A percentile compares a stretch with the other conserved stretches of the same genome.
These are phyloP conservation scores for Drosophila picticornis DNA, from an alignment of 2,888 invertebrate genomes.

Conservation along the genomic window DNA sequence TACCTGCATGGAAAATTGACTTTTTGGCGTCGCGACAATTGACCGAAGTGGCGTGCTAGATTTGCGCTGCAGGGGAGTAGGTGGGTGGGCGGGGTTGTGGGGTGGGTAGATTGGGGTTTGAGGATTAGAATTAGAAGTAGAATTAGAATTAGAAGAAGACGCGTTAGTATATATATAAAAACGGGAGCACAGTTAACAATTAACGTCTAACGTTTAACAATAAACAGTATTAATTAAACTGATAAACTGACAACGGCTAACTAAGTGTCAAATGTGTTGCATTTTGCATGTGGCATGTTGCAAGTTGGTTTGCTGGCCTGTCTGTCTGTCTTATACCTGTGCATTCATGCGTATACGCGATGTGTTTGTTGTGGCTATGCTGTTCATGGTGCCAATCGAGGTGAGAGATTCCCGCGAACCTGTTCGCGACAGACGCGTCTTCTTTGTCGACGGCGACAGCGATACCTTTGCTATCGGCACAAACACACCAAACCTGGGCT, in stretches of 20 bases:
- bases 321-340: slow-evolving; percentile 78
- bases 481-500: slow-evolving; percentile 95
- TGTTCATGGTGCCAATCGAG: slow-evolving; percentile 88
- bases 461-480: slow-evolving; percentile 96
- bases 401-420: slow-evolving; percentile 95
- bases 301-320: slow-evolving; percentile 20
- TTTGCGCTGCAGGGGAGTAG: slow-evolving; percentile 79
- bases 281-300: slow-evolving; percentile 1
- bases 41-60: slow-evolving; percentile 81
- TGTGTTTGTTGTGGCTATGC: slow-evolving; percentile 86
- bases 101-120: slow-evolving; percentile 45
- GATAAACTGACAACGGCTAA: slow-evolving; percentile 35
- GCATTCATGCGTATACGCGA: slow-evolving; percentile 85
- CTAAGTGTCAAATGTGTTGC: slow-evolving; percentile 14
- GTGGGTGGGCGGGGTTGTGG: slow-evolving; percentile 38
- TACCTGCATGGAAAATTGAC: slow-evolving; percentile 85
- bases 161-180: slow-evolving; percentile 60
- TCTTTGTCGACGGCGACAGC: slow-evolving; percentile 91
- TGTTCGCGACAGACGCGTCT: slow-evolving; percentile 88
- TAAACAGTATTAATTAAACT: slow-evolving; percentile 39
- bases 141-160: slow-evolving; percentile 24
- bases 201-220: slow-evolving; percentile 22
- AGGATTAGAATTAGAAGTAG: slow-evolving; percentile 43
- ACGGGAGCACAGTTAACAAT: slow-evolving; percentile 34
- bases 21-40: slow-evolving; percentile 81